Evolutionary conservation across 2,113 vertebrate species (phyloP), one percentile per base, ranked within the genome.

Genomic region (Corythoichthys intestinalis): DNA sequence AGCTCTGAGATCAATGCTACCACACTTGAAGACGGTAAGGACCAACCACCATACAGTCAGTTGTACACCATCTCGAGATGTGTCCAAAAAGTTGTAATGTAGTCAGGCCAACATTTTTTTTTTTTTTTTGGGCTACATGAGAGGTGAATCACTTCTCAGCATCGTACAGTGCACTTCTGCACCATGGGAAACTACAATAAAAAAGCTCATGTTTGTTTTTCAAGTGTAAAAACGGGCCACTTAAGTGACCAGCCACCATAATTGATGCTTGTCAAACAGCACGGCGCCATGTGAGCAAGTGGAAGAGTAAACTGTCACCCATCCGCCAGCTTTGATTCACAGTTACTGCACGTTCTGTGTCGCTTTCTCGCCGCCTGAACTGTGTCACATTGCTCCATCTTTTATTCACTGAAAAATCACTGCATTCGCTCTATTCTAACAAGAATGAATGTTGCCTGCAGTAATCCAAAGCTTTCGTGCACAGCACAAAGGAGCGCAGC

Each of bases 1-100:
- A 98, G 96, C 89, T 96, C 96, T 0, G 97, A 98, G 91, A 98
- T 98, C 91, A 98, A 99, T 0, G 96, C 96, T 65, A 98, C 96
- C 68, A 97, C 95, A 0, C 89, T 98, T 67, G 96, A 98, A 86
- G 96, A 98, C 0, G 95, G 95, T 96, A 69, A 88, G 86, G 54
- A 69, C 56, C 50, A 10, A 4, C 28, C n/a, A 20, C 4, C 7
- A 61, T n/a, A 37, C 5, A 13, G 1, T 14, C 5, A 13, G 1
- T 14, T 34, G 34, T 9, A 44, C 41, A 44, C 41, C 6, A 44
- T 8, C 41, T 44, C 41, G 9, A 44, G 8, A 28, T 28, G 20
- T 28, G n/a, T 54, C 50, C 15, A 52, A 52, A 28, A 6, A 54
- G 17, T 54, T 54, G 53, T 20, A 10, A 6, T 28, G 52, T 9